Percentiles rank a stretch among this genome's conserved stretches.
Evolutionary conservation across 2,888 invertebrate species (phyloP).

Genomic region (Trissonchulus sp.): DNA sequence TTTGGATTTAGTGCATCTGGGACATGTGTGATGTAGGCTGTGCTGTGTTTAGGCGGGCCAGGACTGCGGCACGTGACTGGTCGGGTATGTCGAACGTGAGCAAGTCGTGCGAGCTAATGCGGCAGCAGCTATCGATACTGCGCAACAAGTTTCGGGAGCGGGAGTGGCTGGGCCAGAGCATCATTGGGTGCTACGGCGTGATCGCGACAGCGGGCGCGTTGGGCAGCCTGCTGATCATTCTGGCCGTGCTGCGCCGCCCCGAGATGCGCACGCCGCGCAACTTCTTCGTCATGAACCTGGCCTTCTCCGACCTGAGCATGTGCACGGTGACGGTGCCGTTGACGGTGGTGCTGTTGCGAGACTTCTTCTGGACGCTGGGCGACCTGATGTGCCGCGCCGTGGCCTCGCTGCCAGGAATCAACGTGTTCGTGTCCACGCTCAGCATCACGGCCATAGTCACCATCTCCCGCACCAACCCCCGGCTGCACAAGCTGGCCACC

Average conservation of each 20-base stretch:
- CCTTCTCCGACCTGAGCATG: conserved; percentile 65
- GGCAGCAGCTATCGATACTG: too few relatives aligned
- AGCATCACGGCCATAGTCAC: conserved; percentile 81
- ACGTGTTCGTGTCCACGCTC: conserved; percentile 85
- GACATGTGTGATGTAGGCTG: too few relatives aligned
- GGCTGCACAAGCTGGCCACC: conserved; percentile 54
- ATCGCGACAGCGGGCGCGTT: conserved; percentile 73
- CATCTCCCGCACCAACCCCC: conserved; percentile 46
- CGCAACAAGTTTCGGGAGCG: too few relatives aligned
- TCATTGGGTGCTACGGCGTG: conserved; percentile 59
- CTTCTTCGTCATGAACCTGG: conserved; percentile 54
- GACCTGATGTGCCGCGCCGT: conserved; percentile 76
- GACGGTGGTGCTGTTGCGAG: conserved; percentile 75
- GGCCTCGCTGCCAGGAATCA: conserved; percentile 75
- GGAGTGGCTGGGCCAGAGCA: too few relatives aligned
- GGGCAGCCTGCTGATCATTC: conserved; percentile 77
- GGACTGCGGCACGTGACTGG: too few relatives aligned
- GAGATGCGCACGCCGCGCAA: conserved; percentile 80
- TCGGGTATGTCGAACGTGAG: too few relatives aligned
- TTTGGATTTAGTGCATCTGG: too few relatives aligned
- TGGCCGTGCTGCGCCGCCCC: conserved; percentile 70
- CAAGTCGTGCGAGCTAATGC: too few relatives aligned
- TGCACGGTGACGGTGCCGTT: conserved; percentile 84
- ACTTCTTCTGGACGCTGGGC: conserved; percentile 79
- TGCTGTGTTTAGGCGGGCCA: too few relatives aligned